Base-by-base conservation (phyloP, 2,888 invertebrate species). In the Thecophora atra region DNA sequence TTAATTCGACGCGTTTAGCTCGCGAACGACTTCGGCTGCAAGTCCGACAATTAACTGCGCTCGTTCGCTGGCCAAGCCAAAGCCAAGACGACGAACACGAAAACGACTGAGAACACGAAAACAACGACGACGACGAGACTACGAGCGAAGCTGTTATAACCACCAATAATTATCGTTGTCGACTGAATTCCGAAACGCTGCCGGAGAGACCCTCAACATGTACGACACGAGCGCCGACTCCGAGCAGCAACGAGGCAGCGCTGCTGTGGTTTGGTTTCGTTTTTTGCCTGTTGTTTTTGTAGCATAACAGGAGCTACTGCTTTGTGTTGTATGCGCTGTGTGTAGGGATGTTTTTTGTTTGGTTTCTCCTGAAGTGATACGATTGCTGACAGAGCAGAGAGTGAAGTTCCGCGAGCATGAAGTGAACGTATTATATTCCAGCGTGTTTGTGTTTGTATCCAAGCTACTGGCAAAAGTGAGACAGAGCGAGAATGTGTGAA, bases 141-240 rank as follows among this genome's bases (percentile, higher is more conserved):
- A 24, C 69, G 66, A 74, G 66, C 74, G 56, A 63, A 64, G 60
- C 73, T 74, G 83, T 82, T 84, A 85, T 82, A 83, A 83, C 84
- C 85, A 84, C 82, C 83, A 81, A 84, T 85, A 85, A 85, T 85
- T 85, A 85, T 85, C 82, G 81, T 83, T 83, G 82, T 79, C 83
- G 84, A 84, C 85, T 85, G 83, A 83, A 83, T 83, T 82, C 80
- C 81, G 78, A 82, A 84, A 83, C 81, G 82, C 80, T 81, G 80
- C 82, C 82, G 83, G 84, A 83, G 84, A 81, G 81, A 79, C 80
- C 78, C 77, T 77, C 79, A 81, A 70, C 70, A 52, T 70, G 47
- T 30, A 30, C 30, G 37, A 37, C 47, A 63, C 70, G 63, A 47
- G 17, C 21, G 51, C 76, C 75, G 72, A 76, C 74, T 71, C 74